Evolutionary conservation across 2,797 vertebrate genomes (phyloP).

Genomic region (Petrocephalus sullivani): DNA sequence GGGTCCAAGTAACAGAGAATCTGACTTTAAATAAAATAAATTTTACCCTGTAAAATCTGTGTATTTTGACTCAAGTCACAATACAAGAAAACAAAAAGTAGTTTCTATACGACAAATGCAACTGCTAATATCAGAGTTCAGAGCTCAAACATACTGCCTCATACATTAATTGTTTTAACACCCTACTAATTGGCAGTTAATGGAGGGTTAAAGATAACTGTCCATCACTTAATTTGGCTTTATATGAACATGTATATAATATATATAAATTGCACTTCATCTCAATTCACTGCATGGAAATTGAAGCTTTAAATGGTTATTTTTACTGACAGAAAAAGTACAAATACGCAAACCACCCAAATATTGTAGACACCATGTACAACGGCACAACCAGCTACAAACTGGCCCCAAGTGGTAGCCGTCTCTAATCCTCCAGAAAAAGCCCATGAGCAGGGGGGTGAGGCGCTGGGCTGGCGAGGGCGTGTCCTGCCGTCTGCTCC

Average conservation of each 20-base stretch:
- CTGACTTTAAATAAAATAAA: not conserved
- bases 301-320: not conserved
- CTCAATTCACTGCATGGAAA: not conserved
- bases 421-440: not conserved
- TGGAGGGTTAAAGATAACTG: not conserved
- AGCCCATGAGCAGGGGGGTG: not conserved
- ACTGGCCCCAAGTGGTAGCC: not conserved
- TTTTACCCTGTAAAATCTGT: not conserved
- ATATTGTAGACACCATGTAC: not conserved
- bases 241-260: not conserved
- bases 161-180: not conserved
- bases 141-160: not conserved
- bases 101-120: not conserved
- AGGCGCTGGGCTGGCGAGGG: not conserved
- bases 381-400: not conserved
- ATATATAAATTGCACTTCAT: not conserved
- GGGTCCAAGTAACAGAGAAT: not conserved
- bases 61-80: not conserved
- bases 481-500: not conserved
- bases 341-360: not conserved
- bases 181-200: not conserved
- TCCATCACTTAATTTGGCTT: not conserved
- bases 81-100: not conserved
- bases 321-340: not conserved
- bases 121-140: not conserved